A percentile compares a stretch with the other conserved stretches of the same genome.
Conservation (phyloP, 2,888 invertebrate genomes). For the Graphium colonna region DNA sequence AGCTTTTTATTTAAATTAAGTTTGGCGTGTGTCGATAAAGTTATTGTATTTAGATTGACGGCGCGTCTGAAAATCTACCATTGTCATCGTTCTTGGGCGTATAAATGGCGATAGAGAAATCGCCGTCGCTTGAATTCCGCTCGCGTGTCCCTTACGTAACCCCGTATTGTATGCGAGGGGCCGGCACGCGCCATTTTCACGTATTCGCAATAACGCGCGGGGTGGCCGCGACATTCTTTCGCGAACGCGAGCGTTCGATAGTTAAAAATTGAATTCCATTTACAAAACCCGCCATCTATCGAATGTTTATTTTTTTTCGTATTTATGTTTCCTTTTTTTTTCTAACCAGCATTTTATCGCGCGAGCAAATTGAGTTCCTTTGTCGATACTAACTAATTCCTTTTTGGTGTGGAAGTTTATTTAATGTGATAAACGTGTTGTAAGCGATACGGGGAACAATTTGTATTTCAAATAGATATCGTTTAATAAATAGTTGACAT, state of each 20-base stretch:
- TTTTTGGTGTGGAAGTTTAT: background rate
- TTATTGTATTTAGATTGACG: slow-evolving; percentile 18
- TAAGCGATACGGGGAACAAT: background rate
- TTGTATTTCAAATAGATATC: background rate
- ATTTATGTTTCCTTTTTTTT: slow-evolving; percentile 6
- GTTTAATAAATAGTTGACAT: background rate
- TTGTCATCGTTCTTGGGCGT: slow-evolving; percentile 49
- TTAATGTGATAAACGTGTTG: background rate
- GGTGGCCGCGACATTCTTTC: slow-evolving; percentile 70
- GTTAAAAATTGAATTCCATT: slow-evolving; percentile 27
- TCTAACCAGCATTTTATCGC: background rate
- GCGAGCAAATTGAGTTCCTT: slow-evolving; percentile 17
- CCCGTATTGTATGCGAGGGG: slow-evolving; percentile 35
- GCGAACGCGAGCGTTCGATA: slow-evolving; percentile 35
- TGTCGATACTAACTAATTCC: slow-evolving; percentile 7
- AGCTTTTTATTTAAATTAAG: background rate
- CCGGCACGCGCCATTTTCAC: slow-evolving; percentile 62
- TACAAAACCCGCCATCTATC: slow-evolving; percentile 18
- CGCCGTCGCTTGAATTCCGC: slow-evolving; percentile 63
- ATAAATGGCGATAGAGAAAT: slow-evolving; percentile 72
- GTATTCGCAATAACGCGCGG: slow-evolving; percentile 60
- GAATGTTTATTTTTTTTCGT: slow-evolving; percentile 10
- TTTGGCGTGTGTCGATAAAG: background rate
- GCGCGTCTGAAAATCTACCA: slow-evolving; percentile 41
- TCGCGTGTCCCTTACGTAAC: slow-evolving; percentile 70